Conservation (phyloP, 2,888 invertebrate genomes). For the Meloe dianella region DNA sequence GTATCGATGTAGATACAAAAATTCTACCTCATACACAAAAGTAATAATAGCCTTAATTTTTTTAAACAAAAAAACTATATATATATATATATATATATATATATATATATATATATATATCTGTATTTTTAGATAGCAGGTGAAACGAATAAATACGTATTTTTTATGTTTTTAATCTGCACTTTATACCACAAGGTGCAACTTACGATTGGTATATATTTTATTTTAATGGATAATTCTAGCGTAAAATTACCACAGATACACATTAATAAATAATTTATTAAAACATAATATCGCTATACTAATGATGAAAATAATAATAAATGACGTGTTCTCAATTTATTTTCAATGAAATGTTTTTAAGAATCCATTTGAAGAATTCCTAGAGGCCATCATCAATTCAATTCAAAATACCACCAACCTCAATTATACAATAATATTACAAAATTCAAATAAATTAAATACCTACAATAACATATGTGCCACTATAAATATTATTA, state of each 20-base stretch:
- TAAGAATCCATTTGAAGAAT: constrained; percentile 2
- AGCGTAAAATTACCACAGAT: neutral
- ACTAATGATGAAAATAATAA: neutral
- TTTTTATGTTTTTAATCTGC: constrained; percentile 34
- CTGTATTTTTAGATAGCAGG: constrained; percentile 50
- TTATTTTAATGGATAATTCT: constrained; percentile 27
- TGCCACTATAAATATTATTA: neutral
- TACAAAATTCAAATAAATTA: constrained; percentile 8
- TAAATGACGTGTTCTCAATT: neutral
- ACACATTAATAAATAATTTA: neutral
- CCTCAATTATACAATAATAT: constrained; percentile 1
- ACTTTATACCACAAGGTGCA: constrained; percentile 43
- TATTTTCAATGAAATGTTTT: constrained; percentile 3
- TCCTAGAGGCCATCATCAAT: constrained; percentile 7
- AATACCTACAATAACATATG: neutral
- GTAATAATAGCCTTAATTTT: constrained; percentile 45
- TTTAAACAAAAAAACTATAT: constrained; percentile 31
- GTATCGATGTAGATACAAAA: constrained; percentile 33
- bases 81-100: no score
- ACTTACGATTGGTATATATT: constrained; percentile 33
- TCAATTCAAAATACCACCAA: constrained; percentile 1
- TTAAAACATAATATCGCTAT: neutral
- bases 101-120: constrained; percentile 34
- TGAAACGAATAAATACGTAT: constrained; percentile 48
- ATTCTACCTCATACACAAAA: constrained; percentile 41